Conservation (phyloP, 2,888 invertebrate species). For the Drosophila pseudotakahashii region DNA sequence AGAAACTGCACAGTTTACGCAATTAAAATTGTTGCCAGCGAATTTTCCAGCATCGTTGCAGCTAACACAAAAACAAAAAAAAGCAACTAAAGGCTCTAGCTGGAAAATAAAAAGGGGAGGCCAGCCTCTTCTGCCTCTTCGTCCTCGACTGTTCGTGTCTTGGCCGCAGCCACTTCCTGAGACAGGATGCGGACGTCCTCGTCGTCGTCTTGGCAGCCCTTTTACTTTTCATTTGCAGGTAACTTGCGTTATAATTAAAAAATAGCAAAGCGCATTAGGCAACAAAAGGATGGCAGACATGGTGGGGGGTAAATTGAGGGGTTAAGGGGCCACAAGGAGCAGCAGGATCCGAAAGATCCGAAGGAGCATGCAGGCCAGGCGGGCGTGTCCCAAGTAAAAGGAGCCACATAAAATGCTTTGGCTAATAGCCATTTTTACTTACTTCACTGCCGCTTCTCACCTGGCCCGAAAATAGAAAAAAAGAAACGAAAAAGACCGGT, state of each 20-base stretch:
- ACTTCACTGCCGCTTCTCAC: slow-evolving; percentile 68
- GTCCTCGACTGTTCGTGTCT: slow-evolving; percentile 55
- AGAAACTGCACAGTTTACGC: slow-evolving; percentile 72
- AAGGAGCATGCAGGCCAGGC: slow-evolving; percentile 32
- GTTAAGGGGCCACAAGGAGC: neutral
- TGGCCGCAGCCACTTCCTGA: slow-evolving; percentile 64
- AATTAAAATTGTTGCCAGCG: slow-evolving; percentile 78
- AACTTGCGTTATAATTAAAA: slow-evolving; percentile 79
- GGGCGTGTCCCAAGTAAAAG: slow-evolving; percentile 65
- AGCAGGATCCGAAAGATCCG: neutral
- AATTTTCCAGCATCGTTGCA: slow-evolving; percentile 65
- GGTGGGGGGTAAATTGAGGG: neutral
- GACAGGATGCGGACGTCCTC: slow-evolving; percentile 57
- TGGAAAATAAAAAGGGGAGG: slow-evolving; percentile 24
- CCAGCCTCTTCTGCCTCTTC: slow-evolving; percentile 24
- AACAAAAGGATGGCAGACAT: slow-evolving; percentile 66
- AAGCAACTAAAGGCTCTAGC: slow-evolving; percentile 9
- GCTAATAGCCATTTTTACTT: slow-evolving; percentile 79
- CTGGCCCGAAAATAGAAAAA: slow-evolving; percentile 49
- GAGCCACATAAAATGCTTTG: slow-evolving; percentile 77
- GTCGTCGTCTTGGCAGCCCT: slow-evolving; percentile 70
- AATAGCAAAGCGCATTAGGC: slow-evolving; percentile 81
- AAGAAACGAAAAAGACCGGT: slow-evolving; percentile 31
- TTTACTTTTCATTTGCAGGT: slow-evolving; percentile 77
- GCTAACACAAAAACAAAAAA: slow-evolving; percentile 53